Evolutionary conservation across 2,888 invertebrate species (phyloP).

Genomic region (Pecten maximus): DNA sequence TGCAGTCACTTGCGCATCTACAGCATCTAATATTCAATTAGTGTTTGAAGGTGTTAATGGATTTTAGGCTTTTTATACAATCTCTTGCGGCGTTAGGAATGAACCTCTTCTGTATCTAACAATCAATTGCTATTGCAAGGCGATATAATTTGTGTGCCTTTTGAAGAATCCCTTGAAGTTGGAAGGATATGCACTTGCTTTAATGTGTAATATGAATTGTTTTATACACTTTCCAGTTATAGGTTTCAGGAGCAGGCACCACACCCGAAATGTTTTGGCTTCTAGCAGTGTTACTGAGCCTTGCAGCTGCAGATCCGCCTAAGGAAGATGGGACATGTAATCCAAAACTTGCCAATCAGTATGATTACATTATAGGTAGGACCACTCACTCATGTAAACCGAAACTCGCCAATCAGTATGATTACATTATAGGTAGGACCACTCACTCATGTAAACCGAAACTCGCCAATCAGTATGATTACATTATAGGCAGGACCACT

Average conservation of each 20-base stretch:
- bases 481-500: neutral
- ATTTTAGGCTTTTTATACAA: too few species aligned
- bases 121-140: too few species aligned
- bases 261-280: neutral
- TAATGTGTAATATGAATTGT: too few species aligned
- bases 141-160: too few species aligned
- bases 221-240: too few species aligned
- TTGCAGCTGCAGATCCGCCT: neutral
- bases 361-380: neutral
- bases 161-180: too few species aligned
- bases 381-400: neutral
- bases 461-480: neutral
- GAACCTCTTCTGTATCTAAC: too few species aligned
- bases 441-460: neutral
- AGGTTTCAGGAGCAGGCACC: neutral
- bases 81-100: too few species aligned
- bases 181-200: too few species aligned
- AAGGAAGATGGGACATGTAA: neutral
- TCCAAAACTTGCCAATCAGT: neutral
- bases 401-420: neutral
- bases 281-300: neutral
- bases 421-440: neutral
- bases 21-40: too few species aligned
- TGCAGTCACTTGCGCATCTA: too few species aligned
- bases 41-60: too few species aligned